phyloP scores from a whole-genome alignment of 2,797 vertebrate genomes.

The Cossypha dichroa region DNA sequence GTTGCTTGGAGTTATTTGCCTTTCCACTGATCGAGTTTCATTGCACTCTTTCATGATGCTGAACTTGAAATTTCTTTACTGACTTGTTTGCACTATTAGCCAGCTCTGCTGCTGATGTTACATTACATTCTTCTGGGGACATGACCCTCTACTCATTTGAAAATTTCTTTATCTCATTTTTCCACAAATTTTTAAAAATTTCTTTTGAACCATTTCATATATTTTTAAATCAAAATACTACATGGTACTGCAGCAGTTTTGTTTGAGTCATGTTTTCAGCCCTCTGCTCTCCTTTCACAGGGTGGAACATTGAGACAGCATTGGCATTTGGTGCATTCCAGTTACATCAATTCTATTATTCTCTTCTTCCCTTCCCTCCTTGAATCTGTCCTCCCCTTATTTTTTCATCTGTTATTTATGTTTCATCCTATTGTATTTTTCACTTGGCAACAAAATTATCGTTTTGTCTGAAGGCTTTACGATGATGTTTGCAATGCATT shows the following conservation, averaged over 20 bases:
- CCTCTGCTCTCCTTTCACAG: background rate
- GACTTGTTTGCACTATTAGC: background rate
- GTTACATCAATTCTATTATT: background rate
- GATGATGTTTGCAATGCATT: background rate
- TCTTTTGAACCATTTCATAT: background rate
- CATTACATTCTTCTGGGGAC: background rate
- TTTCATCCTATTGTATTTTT: background rate
- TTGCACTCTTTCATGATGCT: background rate
- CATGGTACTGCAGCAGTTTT: background rate
- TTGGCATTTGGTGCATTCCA: background rate
- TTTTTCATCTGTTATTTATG: background rate
- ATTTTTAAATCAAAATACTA: background rate
- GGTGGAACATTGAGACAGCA: background rate
- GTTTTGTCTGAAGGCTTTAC: background rate
- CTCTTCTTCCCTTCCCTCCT: background rate
- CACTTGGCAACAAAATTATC: background rate
- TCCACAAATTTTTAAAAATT: accelerated
- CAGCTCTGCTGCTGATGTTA: background rate
- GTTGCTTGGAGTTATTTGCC: constrained; percentile 10
- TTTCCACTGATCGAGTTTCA: background rate
- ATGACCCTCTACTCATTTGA: background rate
- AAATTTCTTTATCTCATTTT: background rate
- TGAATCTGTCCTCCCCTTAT: background rate
- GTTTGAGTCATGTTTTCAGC: background rate
- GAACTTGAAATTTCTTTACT: background rate